Conservation (phyloP, 2,888 invertebrate genomes). For the Malthinus flaveolus region DNA sequence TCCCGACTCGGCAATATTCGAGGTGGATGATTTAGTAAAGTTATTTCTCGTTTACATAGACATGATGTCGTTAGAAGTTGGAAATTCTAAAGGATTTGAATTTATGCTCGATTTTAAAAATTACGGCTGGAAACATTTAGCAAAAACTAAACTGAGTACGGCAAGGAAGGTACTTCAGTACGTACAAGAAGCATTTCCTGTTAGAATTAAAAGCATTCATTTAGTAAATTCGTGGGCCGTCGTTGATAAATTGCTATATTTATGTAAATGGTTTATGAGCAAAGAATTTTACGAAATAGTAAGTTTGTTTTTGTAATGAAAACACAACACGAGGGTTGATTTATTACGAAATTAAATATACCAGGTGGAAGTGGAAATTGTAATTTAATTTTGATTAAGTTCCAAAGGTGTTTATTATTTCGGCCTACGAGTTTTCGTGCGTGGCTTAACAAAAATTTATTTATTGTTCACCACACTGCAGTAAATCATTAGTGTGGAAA, state of each 20-base stretch:
- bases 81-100: constrained; percentile 7
- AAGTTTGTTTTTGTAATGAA: background rate
- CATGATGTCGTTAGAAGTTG: background rate
- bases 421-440: no score
- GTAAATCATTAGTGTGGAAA: no score
- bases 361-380: no score
- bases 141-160: background rate
- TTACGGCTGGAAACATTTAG: constrained; percentile 10
- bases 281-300: constrained; percentile 12
- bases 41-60: background rate
- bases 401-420: no score
- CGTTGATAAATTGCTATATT: constrained; percentile 7
- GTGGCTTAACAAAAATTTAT: no score
- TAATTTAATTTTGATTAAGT: no score
- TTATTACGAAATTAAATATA: no score
- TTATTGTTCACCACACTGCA: no score
- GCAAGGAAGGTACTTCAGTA: constrained; percentile 8
- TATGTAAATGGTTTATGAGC: constrained; percentile 11
- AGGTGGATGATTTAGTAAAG: constrained; percentile 6
- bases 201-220: constrained; percentile 14
- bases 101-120: constrained; percentile 10
- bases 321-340: no score
- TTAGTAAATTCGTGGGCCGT: constrained; percentile 6
- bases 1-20: constrained; percentile 1
- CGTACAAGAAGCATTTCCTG: constrained; percentile 16